Evolutionary conservation across 2,888 invertebrate species (phyloP).

Genomic region (Nowickia ferox): DNA sequence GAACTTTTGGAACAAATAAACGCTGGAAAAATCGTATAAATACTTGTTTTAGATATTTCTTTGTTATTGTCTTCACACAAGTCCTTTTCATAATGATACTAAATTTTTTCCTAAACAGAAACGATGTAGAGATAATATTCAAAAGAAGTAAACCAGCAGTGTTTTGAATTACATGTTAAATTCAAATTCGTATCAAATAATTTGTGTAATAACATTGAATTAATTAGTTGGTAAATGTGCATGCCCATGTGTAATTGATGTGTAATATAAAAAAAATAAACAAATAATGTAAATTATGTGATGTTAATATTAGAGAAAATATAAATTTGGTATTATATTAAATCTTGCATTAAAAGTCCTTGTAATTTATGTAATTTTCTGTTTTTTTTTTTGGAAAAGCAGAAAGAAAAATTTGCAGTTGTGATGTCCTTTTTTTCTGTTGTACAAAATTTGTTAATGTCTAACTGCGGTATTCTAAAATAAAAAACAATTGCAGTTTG

Average conservation of each 20-base stretch:
- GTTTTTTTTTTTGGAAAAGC: not conserved
- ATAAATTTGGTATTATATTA: not conserved
- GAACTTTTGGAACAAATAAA: constrained; percentile 72
- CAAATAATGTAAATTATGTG: constrained; percentile 42
- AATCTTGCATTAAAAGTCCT: not conserved
- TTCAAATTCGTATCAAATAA: not conserved
- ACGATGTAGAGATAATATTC: constrained; percentile 77
- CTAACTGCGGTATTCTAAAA: no score
- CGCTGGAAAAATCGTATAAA: constrained; percentile 75
- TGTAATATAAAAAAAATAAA: not conserved
- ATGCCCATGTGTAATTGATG: constrained; percentile 17
- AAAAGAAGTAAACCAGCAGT: constrained; percentile 76
- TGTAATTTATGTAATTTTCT: not conserved
- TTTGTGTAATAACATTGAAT: not conserved
- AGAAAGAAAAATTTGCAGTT: constrained; percentile 28
- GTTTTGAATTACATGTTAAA: constrained; percentile 72
- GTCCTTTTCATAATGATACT: constrained; percentile 75
- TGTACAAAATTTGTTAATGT: not conserved
- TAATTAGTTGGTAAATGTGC: constrained; percentile 8
- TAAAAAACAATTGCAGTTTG: no score
- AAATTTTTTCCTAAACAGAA: constrained; percentile 75
- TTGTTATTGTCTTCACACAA: constrained; percentile 75
- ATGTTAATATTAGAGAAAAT: constrained; percentile 22
- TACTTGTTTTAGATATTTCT: constrained; percentile 77
- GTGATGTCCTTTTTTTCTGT: constrained; percentile 61